A percentile compares a stretch with the other conserved stretches of the same genome.
Evolutionary conservation across 2,797 vertebrate species (phyloP).

Genomic region (Rhinichthys osculus): DNA sequence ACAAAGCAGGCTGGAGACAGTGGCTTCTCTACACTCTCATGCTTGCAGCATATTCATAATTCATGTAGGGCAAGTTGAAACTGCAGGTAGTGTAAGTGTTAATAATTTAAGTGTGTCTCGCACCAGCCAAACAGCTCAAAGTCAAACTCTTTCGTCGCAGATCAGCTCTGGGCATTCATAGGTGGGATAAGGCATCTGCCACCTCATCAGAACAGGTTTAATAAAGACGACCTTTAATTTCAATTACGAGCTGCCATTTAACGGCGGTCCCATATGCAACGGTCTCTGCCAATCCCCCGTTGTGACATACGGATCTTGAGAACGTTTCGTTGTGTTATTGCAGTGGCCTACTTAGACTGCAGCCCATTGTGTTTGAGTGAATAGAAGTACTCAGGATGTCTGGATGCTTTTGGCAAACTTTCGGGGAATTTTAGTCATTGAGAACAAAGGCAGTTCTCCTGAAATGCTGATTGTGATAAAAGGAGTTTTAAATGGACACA

Average conservation of each 20-base stretch:
- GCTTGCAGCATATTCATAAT: constrained; percentile 39
- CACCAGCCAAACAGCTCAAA: constrained; percentile 70
- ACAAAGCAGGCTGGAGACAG: background rate
- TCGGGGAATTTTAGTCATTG: constrained; percentile 34
- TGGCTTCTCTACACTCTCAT: constrained; percentile 24
- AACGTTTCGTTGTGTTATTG: constrained; percentile 73
- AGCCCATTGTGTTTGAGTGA: constrained; percentile 67
- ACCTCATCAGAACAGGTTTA: constrained; percentile 71
- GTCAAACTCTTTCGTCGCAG: constrained; percentile 64
- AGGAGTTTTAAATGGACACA: background rate
- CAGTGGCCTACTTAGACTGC: constrained; percentile 70
- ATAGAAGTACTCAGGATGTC: constrained; percentile 56
- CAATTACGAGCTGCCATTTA: constrained; percentile 61
- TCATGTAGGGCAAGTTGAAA: constrained; percentile 58
- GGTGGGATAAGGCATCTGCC: constrained; percentile 56
- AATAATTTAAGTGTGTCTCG: constrained; percentile 76
- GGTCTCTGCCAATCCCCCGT: constrained; percentile 59
- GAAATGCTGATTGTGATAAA: constrained; percentile 13
- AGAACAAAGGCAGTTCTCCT: constrained; percentile 1
- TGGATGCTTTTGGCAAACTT: constrained; percentile 61
- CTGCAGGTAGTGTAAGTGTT: constrained; percentile 73
- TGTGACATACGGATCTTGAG: constrained; percentile 66
- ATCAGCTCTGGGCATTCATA: constrained; percentile 59
- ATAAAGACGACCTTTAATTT: constrained; percentile 73
- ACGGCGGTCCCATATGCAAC: constrained; percentile 60